Base-by-base conservation (phyloP, 2,888 invertebrate species). In the Epirrhoe tristata region DNA sequence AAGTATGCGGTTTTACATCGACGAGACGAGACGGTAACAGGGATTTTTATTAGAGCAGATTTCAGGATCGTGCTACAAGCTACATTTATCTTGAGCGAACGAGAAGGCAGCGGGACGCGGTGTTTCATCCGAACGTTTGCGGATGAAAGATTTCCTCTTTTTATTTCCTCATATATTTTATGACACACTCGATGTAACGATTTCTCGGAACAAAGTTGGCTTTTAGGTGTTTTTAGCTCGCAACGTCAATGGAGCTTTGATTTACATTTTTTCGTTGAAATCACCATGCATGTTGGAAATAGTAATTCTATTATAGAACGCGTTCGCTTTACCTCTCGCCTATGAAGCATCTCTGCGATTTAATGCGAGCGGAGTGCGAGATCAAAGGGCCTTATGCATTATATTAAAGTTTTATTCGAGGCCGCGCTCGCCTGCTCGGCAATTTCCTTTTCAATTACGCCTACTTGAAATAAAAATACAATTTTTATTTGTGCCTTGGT, bases 401-500 rank as follows among this genome's bases (percentile, higher is more conserved):
- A 89, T 92, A 92, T 92, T 92, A 92, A 91, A 92, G 92, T 93
- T 93, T 91, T 87, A 93, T 90, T 85, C 88, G 86, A 84, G 82
- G 87, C 85, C 83, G 85, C 63, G 85, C 81, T 87, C 85, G 83
- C 84, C 83, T 83, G 83, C 82, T 83, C 86, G 81, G 88, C 90
- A 91, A 93, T 91, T 91, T 92, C 93, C 92, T 92, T 91, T 93
- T 92, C 91, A 92, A 93, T 93, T 93, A 92, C 91, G 89, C 84
- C 91, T 90, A 89, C 93, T 93, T 92, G 92, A 88, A 90, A 91
- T 90, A 91, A 92, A 89, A 93, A 93, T 89, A 91, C 91, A 91
- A 90, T 91, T 93, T 92, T 93, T 91, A 89, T 92, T 91, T 88
- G 86, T 89, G 85, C 86, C 87, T 84, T 88, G 89, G 93, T 92